phyloP scores from a whole-genome alignment of 2,888 invertebrate genomes.

The Orthosia cruda region DNA sequence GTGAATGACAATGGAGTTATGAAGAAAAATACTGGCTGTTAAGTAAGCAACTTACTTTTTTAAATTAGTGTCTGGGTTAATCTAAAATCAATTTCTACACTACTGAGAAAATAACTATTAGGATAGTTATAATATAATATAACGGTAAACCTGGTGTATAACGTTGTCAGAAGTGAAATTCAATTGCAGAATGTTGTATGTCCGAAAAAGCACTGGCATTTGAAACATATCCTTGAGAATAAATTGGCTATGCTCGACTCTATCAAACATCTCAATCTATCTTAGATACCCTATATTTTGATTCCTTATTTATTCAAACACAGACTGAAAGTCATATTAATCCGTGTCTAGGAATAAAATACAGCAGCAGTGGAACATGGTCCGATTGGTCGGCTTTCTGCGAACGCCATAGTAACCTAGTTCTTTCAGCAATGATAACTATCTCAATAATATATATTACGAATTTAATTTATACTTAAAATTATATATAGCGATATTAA shows the following conservation, averaged over 20 bases:
- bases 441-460: constrained; percentile 43
- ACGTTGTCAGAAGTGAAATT: not conserved
- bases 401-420: constrained; percentile 32
- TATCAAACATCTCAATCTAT: constrained; percentile 42
- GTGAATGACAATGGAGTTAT: not conserved
- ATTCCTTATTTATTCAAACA: constrained; percentile 25
- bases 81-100: too few species aligned
- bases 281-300: constrained; percentile 1
- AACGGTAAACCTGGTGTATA: too few species aligned
- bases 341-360: constrained; percentile 38
- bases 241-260: not conserved
- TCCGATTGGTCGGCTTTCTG: constrained; percentile 4
- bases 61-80: too few species aligned
- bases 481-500: constrained; percentile 35
- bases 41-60: too few species aligned
- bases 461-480: constrained; percentile 31
- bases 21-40: too few species aligned
- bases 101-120: too few species aligned
- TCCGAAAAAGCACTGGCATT: not conserved
- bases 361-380: constrained; percentile 11
- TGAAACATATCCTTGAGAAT: constrained; percentile 17
- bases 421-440: constrained; percentile 33
- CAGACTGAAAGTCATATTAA: constrained; percentile 38
- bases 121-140: too few species aligned
- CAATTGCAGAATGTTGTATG: not conserved